Evolutionary conservation across 2,888 invertebrate species (phyloP), one percentile per base, ranked within the genome.

Genomic region (Scrobipalpa atriplicella): DNA sequence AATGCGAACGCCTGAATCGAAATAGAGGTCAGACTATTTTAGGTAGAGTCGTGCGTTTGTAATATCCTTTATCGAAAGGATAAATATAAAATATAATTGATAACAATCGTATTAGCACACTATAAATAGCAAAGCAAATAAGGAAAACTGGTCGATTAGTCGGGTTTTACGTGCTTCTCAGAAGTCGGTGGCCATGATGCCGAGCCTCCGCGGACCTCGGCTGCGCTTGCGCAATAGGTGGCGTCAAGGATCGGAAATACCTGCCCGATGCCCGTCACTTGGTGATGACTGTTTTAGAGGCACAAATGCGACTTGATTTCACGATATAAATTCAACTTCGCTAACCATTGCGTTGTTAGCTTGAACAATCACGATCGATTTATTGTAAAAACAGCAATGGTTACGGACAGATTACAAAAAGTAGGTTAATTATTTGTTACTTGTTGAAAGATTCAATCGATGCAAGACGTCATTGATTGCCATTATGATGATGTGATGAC

Each of bases 121-220:
- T 54, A 64, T 69, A 70, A 68, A 70, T 68, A 67, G 36, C 36
- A 56, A 72, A 65, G 71, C 74, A 78, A 81, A 84, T 77, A 79
- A 84, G 85, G 85, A 85, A 85, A 85, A 85, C 67, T 58, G 62
- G 68, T 62, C 60, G 62, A 68, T 70, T 68, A 74, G 72, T 71
- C 47, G 67, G 29, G 76, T 73, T 78, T 79, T 81, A 78, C 76
- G 73, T 70, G 68, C 70, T 86, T 86, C 86, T 81, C 62, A 78
- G 85, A 86, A 84, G 71, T 78, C 74, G 75, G 73, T 70, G 72
- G 39, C 65, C 64, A 71, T 71, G 75, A 67, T 66, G 72, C 65
- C 70, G 70, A 75, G 74, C 71, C 73, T 73, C 72, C 71, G 69
- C 56, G 19, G 70, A 72, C 73, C 74, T 79, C 75, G 72, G 67